phyloP scores from a whole-genome alignment of 2,888 invertebrate genomes.

The Epistrophe grossulariae region DNA sequence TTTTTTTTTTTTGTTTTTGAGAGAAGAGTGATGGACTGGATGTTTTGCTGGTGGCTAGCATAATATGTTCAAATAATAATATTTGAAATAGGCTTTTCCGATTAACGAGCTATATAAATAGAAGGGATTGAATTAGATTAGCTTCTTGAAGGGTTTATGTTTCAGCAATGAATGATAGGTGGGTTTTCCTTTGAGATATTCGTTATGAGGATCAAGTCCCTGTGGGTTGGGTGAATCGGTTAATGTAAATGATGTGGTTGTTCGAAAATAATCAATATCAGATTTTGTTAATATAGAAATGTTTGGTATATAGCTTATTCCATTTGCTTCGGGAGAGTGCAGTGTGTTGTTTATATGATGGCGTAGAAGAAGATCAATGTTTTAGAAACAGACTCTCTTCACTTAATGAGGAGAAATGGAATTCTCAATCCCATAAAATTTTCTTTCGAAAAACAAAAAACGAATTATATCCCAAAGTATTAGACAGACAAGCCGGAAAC shows the following conservation, averaged over 20 bases:
- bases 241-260: not conserved
- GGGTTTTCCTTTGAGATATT: not conserved
- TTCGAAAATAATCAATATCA: not conserved
- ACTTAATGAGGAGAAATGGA: no score
- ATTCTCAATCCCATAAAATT: no score
- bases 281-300: no score
- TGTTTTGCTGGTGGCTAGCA: not conserved
- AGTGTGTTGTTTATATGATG: no score
- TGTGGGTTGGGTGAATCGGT: not conserved
- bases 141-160: not conserved
- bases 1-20: not conserved
- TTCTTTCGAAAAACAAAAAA: no score
- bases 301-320: no score
- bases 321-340: no score
- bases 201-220: not conserved
- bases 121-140: constrained; percentile 1
- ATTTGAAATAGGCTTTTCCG: constrained; percentile 3
- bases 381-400: no score
- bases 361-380: no score
- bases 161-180: not conserved
- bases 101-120: not conserved
- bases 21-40: constrained; percentile 14
- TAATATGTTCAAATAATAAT: constrained; percentile 17
- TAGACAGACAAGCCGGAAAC: no score
- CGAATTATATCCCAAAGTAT: no score